These are phyloP conservation scores for Apeltes quadracus DNA, from an alignment of 2,113 vertebrate species.

Conservation along the genomic window DNA sequence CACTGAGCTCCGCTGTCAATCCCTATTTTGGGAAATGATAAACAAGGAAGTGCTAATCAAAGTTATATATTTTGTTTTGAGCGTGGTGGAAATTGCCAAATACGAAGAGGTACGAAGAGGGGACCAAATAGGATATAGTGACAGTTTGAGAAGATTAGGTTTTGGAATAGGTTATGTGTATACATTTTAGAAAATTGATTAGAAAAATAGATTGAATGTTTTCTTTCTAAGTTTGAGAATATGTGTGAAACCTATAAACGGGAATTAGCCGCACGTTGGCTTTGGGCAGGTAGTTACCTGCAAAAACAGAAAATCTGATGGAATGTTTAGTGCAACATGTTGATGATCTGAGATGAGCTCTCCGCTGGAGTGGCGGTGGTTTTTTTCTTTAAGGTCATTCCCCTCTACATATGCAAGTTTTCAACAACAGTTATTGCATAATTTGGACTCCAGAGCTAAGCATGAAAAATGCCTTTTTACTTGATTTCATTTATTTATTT, in stretches of 20 bases:
- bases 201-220: too few relatives aligned
- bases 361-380: background rate
- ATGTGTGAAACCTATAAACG: background rate
- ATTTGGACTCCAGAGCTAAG: background rate
- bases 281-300: background rate
- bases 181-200: background rate
- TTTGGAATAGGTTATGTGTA: background rate
- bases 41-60: background rate
- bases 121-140: background rate
- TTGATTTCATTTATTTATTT: background rate
- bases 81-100: background rate
- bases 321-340: background rate
- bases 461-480: conserved; percentile 4
- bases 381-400: background rate
- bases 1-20: background rate
- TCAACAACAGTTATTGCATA: background rate
- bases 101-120: background rate
- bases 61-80: background rate
- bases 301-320: background rate
- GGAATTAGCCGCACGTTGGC: background rate
- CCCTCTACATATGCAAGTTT: background rate
- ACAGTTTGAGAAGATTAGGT: background rate
- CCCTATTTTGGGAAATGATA: background rate
- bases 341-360: background rate
- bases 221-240: background rate